These are phyloP conservation scores for Notothenia coriiceps DNA, from an alignment of 2,113 vertebrate genomes.

Conservation along the genomic window DNA sequence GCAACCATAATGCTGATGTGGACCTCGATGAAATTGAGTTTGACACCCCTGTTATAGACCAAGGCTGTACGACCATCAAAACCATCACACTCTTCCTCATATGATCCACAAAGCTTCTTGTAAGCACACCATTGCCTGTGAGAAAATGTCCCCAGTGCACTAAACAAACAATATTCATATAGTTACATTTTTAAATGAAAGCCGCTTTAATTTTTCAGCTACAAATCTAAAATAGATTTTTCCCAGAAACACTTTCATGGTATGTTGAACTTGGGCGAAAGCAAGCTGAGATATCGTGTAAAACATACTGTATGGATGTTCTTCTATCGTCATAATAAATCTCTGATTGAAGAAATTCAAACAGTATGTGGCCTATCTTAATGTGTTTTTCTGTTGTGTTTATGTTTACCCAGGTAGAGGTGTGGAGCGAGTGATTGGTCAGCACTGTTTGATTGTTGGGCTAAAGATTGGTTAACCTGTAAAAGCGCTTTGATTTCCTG, in stretches of 20 bases:
- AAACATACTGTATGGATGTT: not conserved
- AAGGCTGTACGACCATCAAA: not conserved
- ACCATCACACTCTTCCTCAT: not conserved
- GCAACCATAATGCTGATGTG: too few species aligned
- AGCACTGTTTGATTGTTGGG: too few species aligned
- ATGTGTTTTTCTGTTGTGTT: not conserved
- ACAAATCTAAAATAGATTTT: conserved; percentile 31
- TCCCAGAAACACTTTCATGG: conserved; percentile 17
- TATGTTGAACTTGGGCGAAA: conserved; percentile 7
- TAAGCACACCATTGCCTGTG: conserved; percentile 5
- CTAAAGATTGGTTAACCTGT: too few species aligned
- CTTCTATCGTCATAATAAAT: not conserved
- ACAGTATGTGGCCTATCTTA: not conserved
- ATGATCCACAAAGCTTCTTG: not conserved
- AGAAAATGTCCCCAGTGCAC: not conserved
- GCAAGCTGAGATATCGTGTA: conserved; percentile 16
- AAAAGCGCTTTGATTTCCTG: too few species aligned
- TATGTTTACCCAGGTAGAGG: too few species aligned
- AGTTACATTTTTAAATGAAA: conserved; percentile 32
- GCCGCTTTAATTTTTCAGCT: conserved; percentile 21
- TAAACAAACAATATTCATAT: conserved; percentile 14
- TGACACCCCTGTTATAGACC: not conserved
- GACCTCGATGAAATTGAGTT: too few species aligned
- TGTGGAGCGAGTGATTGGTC: too few species aligned
- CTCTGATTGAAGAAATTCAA: not conserved